Percentiles rank a stretch among this genome's conserved stretches.
Conservation (phyloP, 2,797 vertebrate species). For the Mus caroli region DNA sequence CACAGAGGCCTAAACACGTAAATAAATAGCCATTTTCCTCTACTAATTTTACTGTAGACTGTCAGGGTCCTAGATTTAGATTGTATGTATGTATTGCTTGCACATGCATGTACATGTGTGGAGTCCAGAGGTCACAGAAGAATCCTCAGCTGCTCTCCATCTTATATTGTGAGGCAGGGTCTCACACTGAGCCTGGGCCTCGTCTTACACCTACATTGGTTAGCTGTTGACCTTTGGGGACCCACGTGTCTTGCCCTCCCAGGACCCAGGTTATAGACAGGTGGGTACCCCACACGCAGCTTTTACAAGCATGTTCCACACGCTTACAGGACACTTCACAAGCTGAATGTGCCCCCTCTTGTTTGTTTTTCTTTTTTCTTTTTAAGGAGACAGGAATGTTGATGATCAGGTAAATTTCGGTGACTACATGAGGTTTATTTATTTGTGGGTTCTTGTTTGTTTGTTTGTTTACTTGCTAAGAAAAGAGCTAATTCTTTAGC, state of each 20-base stretch:
- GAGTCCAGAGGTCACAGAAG: neutral
- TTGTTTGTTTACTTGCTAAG: neutral
- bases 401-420: constrained; percentile 53
- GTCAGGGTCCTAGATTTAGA: neutral
- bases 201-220: neutral
- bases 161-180: neutral
- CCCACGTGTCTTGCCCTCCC: neutral
- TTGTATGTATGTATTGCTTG: neutral
- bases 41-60: constrained; percentile 68
- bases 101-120: neutral
- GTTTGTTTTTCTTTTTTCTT: neutral
- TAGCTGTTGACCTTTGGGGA: neutral
- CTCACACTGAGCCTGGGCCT: neutral
- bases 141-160: neutral
- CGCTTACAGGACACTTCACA: neutral
- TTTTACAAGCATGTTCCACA: neutral
- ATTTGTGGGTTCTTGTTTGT: neutral
- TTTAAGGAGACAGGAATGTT: neutral
- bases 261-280: neutral
- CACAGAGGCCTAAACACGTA: constrained; percentile 24
- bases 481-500: neutral
- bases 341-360: neutral
- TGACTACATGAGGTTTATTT: neutral
- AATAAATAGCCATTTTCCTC: constrained; percentile 42
- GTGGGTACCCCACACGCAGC: neutral